These are phyloP conservation scores for Drosophila sp. DNA, from an alignment of 1,140 invertebrate species.

Conservation along the genomic window DNA sequence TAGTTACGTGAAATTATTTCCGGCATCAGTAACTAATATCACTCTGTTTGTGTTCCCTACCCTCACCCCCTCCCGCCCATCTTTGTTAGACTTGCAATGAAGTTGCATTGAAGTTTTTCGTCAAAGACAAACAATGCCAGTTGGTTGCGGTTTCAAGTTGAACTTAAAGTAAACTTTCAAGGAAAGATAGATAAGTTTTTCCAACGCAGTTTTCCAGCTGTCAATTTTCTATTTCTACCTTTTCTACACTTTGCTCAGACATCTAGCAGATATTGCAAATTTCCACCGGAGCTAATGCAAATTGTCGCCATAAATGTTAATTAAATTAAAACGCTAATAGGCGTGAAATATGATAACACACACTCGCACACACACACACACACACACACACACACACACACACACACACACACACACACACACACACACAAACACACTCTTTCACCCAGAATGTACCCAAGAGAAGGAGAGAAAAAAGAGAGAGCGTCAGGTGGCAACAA, in stretches of 20 bases:
- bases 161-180: slow-evolving; percentile 19
- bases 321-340: slow-evolving; percentile 80
- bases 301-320: slow-evolving; percentile 79
- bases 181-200: not conserved
- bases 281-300: slow-evolving; percentile 57
- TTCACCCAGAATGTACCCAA: slow-evolving; percentile 1
- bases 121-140: slow-evolving; percentile 43
- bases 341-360: slow-evolving; percentile 79
- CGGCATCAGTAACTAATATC: slow-evolving; percentile 73
- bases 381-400: slow-evolving; percentile 8
- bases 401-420: slow-evolving; percentile 45
- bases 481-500: slow-evolving; percentile 35
- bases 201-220: not conserved
- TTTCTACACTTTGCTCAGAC: not conserved
- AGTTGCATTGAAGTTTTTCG: slow-evolving; percentile 60
- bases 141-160: slow-evolving; percentile 1
- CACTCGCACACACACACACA: slow-evolving; percentile 32
- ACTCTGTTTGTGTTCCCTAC: slow-evolving; percentile 45
- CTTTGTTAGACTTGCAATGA: slow-evolving; percentile 58
- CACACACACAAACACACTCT: not conserved
- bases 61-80: not conserved
- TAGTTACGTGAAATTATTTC: slow-evolving; percentile 79
- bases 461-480: not conserved
- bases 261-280: slow-evolving; percentile 25
- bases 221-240: not conserved